phyloP scores from a whole-genome alignment of 1,140 invertebrate genomes.

The Hylyphantes graminicola region DNA sequence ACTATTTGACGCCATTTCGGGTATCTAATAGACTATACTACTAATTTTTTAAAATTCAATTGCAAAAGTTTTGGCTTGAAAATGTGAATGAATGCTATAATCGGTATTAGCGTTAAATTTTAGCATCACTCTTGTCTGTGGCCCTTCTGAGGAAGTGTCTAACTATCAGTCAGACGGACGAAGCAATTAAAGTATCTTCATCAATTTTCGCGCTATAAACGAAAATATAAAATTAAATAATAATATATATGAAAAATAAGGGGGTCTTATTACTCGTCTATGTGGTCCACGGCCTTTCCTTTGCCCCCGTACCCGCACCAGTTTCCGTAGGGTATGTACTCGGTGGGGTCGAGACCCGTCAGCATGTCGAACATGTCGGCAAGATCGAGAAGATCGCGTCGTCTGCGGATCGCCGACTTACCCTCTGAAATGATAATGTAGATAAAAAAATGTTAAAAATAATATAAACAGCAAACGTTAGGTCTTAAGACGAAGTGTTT shows the following conservation, averaged over 20 bases:
- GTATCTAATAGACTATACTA: too few species aligned
- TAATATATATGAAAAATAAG: neutral
- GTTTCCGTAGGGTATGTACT: conserved; percentile 61
- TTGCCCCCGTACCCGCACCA: conserved; percentile 61
- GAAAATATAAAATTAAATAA: neutral
- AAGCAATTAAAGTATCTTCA: too few species aligned
- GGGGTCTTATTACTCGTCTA: conserved; percentile 42
- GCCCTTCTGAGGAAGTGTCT: too few species aligned
- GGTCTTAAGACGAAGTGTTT: too few species aligned
- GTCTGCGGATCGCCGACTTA: conserved; percentile 1
- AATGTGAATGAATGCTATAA: too few species aligned
- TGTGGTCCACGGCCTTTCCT: conserved; percentile 58
- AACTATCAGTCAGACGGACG: too few species aligned
- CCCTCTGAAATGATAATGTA: neutral
- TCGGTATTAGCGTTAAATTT: too few species aligned
- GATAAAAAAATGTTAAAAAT: neutral
- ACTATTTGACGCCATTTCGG: too few species aligned
- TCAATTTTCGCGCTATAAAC: too few species aligned
- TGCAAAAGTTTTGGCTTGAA: too few species aligned
- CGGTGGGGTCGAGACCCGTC: conserved; percentile 54
- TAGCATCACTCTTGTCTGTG: too few species aligned
- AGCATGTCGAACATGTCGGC: conserved; percentile 59
- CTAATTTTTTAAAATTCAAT: too few species aligned
- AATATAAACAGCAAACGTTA: neutral
- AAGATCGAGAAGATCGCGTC: conserved; percentile 48